These are phyloP conservation scores for Petaurus breviceps DNA, from an alignment of 2,113 vertebrate species.

Conservation along the genomic window DNA sequence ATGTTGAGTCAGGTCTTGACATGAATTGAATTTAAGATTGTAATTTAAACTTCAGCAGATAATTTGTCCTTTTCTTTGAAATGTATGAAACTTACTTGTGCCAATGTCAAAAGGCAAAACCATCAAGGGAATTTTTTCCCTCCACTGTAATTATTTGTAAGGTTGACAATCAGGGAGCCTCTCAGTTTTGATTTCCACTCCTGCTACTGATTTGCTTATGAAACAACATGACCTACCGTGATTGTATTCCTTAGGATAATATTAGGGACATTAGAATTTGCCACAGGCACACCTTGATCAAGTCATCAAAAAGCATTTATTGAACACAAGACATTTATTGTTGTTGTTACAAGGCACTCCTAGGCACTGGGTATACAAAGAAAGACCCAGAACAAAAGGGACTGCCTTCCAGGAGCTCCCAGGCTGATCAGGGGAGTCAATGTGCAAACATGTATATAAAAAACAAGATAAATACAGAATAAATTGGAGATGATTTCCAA, in stretches of 20 bases:
- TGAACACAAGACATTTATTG: not conserved
- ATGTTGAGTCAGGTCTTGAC: too few relatives aligned
- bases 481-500: too few relatives aligned
- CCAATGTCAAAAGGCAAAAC: not conserved
- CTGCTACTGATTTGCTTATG: not conserved
- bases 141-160: too few relatives aligned
- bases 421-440: too few relatives aligned
- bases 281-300: not conserved
- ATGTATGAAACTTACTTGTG: not conserved
- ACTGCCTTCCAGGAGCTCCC: too few relatives aligned
- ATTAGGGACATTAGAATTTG: too few relatives aligned
- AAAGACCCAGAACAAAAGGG: too few relatives aligned
- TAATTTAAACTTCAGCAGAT: constrained; percentile 28
- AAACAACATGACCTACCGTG: not conserved
- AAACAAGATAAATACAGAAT: too few relatives aligned
- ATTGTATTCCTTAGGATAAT: not conserved
- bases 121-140: too few relatives aligned
- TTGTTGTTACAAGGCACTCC: not conserved
- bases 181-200: not conserved
- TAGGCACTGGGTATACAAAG: too few relatives aligned
- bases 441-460: too few relatives aligned
- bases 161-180: too few relatives aligned
- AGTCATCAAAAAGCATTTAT: not conserved
- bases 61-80: constrained; percentile 4
- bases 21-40: constrained; percentile 22